Evolutionary conservation across 2,888 invertebrate genomes (phyloP), one percentile per base, ranked within the genome.

Genomic region (Gastrophysa polygoni): DNA sequence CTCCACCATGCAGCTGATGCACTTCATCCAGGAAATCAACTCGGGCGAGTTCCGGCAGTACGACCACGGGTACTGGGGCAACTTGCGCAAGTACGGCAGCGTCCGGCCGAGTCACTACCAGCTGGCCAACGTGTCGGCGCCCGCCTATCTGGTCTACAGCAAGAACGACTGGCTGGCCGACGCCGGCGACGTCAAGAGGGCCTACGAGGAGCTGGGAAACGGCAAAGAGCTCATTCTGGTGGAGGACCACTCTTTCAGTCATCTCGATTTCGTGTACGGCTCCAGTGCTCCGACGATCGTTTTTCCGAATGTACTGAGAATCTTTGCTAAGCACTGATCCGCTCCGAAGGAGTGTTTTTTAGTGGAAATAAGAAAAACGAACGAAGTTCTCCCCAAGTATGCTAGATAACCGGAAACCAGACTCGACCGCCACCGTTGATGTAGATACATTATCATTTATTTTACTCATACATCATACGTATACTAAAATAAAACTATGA

Each of bases 1-100:
- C 7, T 85, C 92, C 0, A 85, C 87, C 0, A 86, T 86, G 72
- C 91, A 92, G 77, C 77, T 93, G 7, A 81, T 87, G 6, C 93
- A 94, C 78, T 93, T 86, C 74, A 88, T 83, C 0, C 93, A 93
- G 80, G 83, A 87, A 18, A 84, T 88, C 16, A 73, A 78, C 10
- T 84, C 83, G 34, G 77, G 79, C 2, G 50, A 65, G 29, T 72
- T 76, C 47, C 78, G 85, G 16, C 85, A 87, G 61, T 89, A 84
- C 70, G 87, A 89, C 74, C 82, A 84, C 63, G 88, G 88, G 10
- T 2, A 60, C 0, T 69, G 71, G 1, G 52, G 52, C 24, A 78
- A 77, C 65, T 49, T 70, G 52, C 54, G 34, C 5, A 65, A 60
- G 38, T 84, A 83, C 68, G 77, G 77, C n/a, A 66, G 71, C 10